Conservation (phyloP, 2,888 invertebrate genomes). For the Minunthozetes semirufus region DNA sequence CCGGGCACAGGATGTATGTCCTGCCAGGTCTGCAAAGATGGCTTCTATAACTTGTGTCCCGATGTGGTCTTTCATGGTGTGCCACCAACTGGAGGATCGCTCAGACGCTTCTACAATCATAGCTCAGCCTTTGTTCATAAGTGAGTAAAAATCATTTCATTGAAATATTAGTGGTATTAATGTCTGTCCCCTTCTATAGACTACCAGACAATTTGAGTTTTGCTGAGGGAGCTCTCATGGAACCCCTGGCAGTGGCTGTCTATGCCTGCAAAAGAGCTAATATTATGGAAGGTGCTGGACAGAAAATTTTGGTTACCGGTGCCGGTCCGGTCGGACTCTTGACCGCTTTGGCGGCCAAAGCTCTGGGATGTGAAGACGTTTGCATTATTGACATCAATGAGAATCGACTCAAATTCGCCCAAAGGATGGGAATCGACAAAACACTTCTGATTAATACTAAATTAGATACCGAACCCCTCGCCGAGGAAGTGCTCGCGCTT, state of each 20-base stretch:
- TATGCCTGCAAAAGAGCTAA: constrained; percentile 82
- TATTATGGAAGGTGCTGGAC: constrained; percentile 53
- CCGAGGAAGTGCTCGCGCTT: constrained; percentile 23
- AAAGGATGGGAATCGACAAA: constrained; percentile 48
- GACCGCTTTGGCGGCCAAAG: constrained; percentile 45
- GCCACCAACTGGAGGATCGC: constrained; percentile 52
- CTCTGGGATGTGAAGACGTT: constrained; percentile 45
- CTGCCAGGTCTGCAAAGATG: constrained; percentile 77
- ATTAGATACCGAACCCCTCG: constrained; percentile 36
- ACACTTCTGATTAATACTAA: constrained; percentile 45
- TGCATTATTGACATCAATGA: constrained; percentile 46
- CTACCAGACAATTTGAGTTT: constrained; percentile 79
- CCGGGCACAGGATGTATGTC: constrained; percentile 81
- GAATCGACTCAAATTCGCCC: constrained; percentile 47
- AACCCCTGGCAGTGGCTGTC: constrained; percentile 87
- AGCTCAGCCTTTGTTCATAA: constrained; percentile 53
- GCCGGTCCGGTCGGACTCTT: constrained; percentile 48
- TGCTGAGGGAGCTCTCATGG: constrained; percentile 88
- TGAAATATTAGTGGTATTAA: not conserved
- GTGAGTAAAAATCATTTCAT: constrained; percentile 45
- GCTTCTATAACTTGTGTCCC: constrained; percentile 81
- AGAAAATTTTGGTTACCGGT: constrained; percentile 49
- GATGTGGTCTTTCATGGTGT: constrained; percentile 55
- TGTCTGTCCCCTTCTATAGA: constrained; percentile 51
- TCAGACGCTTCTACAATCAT: constrained; percentile 51